Conservation (phyloP, 2,113 vertebrate genomes). For the Jacana jacana region DNA sequence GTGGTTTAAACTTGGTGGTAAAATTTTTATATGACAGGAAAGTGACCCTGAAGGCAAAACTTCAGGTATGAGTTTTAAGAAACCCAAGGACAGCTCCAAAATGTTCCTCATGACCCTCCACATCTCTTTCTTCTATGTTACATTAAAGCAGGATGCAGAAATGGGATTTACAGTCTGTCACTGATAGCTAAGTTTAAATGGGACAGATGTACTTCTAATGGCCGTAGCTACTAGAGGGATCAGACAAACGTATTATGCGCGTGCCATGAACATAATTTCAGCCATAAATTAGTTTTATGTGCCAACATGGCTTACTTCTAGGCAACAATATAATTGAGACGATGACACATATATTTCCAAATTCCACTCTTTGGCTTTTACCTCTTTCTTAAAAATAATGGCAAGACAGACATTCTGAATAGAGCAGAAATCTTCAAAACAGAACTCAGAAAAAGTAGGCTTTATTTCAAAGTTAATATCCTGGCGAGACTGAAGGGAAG, state of each 20-base stretch:
- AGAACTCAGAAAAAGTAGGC: slow-evolving; percentile 21
- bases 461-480: slow-evolving; percentile 54
- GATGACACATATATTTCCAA: slow-evolving; percentile 5
- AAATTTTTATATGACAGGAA: neutral
- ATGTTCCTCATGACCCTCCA: neutral
- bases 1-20: neutral
- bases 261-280: neutral
- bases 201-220: neutral
- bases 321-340: neutral
- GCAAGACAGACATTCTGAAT: neutral
- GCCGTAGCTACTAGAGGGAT: neutral
- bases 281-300: neutral
- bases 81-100: neutral
- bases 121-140: neutral
- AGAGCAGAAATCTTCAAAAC: slow-evolving; percentile 36
- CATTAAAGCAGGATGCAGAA: neutral
- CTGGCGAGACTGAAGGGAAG: slow-evolving; percentile 39
- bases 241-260: neutral
- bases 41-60: neutral
- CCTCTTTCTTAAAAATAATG: slow-evolving; percentile 8
- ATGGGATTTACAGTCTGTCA: neutral
- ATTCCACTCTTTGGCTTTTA: neutral
- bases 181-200: neutral
- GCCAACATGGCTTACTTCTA: neutral
- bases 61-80: neutral